phyloP scores from a whole-genome alignment of 2,888 invertebrate species.

The Andrena bicolor region DNA sequence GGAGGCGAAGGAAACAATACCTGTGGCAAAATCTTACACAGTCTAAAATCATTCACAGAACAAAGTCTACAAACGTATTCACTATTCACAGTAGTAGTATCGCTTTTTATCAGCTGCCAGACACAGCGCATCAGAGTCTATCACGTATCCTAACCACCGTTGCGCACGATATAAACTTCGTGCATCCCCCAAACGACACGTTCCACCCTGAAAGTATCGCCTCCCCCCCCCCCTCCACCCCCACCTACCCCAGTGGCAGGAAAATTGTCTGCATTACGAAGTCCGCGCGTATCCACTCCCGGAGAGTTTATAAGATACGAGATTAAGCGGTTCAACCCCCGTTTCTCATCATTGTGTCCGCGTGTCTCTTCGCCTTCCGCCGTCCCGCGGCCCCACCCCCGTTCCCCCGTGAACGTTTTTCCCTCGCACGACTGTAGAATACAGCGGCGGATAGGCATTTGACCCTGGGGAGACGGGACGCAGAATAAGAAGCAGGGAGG shows the following conservation, averaged over 20 bases:
- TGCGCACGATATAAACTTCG: conserved; percentile 30
- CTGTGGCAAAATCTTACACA: too few species aligned
- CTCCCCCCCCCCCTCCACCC: neutral
- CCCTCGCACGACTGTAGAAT: conserved; percentile 11
- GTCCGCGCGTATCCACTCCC: conserved; percentile 29
- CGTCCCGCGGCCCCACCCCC: too few species aligned
- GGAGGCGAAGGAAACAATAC: too few species aligned
- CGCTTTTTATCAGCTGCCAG: conserved; percentile 25
- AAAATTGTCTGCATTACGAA: conserved; percentile 43
- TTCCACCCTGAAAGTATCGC: conserved; percentile 6
- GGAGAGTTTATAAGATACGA: conserved; percentile 46
- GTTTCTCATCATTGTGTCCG: conserved; percentile 42
- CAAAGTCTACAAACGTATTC: too few species aligned
- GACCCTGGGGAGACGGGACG: conserved; percentile 40
- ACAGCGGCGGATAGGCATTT: conserved; percentile 14
- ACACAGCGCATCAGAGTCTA: conserved; percentile 34
- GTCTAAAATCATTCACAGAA: too few species aligned
- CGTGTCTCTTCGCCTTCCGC: neutral
- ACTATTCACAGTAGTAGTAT: conserved; percentile 3
- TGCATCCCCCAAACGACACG: conserved; percentile 18
- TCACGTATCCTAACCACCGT: conserved; percentile 41
- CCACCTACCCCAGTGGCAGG: neutral
- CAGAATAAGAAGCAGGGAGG: conserved; percentile 52
- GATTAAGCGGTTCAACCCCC: conserved; percentile 43
- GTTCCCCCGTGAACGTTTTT: neutral